Evolutionary conservation across 30 jellyfish, hydroid and myxozoan species (phyloP).

Genomic region (Cassiopea xamachana): DNA sequence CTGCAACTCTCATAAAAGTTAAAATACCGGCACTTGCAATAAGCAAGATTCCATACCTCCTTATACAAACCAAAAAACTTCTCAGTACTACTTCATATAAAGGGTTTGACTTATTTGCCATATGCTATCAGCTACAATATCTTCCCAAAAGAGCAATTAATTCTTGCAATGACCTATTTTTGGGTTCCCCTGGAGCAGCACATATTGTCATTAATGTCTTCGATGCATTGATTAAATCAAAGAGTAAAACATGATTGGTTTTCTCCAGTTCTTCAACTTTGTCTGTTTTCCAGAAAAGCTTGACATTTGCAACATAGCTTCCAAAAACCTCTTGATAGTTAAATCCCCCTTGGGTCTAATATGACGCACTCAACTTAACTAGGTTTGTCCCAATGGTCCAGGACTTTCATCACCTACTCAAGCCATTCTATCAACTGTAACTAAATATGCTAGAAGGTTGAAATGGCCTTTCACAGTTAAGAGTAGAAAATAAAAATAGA

Average conservation of each 20-base stretch:
- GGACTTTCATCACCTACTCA: slow-evolving; percentile 24
- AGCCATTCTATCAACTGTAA: slow-evolving; percentile 38
- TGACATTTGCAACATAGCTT: slow-evolving; percentile 50
- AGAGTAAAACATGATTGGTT: slow-evolving; percentile 57
- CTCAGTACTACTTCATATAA: slow-evolving; percentile 62
- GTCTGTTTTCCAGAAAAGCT: neutral
- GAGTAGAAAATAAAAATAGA: too few relatives aligned
- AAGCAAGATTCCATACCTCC: slow-evolving; percentile 72
- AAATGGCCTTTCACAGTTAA: neutral
- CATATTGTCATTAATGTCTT: slow-evolving; percentile 58
- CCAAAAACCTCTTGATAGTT: slow-evolving; percentile 50
- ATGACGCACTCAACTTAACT: slow-evolving; percentile 23
- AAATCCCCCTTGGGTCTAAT: slow-evolving; percentile 62
- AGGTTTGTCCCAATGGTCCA: slow-evolving; percentile 39
- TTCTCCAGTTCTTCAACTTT: slow-evolving; percentile 64
- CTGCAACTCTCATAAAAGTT: slow-evolving; percentile 45
- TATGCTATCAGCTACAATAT: neutral
- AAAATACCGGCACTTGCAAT: slow-evolving; percentile 75
- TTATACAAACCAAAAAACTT: slow-evolving; percentile 62
- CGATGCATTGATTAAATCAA: slow-evolving; percentile 66
- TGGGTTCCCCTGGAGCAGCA: slow-evolving; percentile 74
- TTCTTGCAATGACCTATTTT: slow-evolving; percentile 26
- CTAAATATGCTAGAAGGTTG: neutral
- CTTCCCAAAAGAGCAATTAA: neutral
- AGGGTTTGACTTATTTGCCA: slow-evolving; percentile 5